Percentiles rank a stretch among this genome's conserved stretches.
Conservation (phyloP, 2,888 invertebrate genomes). For the Timema cristinae region DNA sequence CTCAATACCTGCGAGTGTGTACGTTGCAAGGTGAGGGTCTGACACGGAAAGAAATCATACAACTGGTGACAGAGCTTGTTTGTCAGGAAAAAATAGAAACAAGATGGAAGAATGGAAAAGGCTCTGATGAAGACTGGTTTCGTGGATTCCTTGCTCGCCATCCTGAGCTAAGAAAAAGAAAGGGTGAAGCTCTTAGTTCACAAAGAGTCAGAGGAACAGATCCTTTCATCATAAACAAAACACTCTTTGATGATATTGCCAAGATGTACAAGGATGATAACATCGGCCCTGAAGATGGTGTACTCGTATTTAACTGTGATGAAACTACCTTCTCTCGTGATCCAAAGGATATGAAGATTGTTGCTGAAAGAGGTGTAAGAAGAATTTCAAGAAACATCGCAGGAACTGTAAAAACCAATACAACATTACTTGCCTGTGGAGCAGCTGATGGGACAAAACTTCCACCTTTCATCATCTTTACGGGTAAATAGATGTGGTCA, state of each 20-base stretch:
- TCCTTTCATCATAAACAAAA: conserved; percentile 2
- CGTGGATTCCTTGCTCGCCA: conserved; percentile 1
- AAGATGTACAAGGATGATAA: too few relatives aligned
- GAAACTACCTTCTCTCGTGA: too few relatives aligned
- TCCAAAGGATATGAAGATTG: too few relatives aligned
- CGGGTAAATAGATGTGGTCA: background rate
- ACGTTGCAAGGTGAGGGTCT: conserved; percentile 4
- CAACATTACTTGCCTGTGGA: conserved; percentile 3
- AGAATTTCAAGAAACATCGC: conserved; percentile 2
- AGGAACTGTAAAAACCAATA: background rate
- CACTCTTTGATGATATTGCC: background rate
- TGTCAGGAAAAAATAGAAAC: too few relatives aligned
- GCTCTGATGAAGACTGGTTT: conserved; percentile 3
- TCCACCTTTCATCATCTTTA: background rate
- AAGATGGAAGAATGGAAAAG: background rate
- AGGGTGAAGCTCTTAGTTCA: conserved; percentile 3
- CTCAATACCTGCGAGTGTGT: background rate
- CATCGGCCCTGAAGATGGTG: too few relatives aligned
- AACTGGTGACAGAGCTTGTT: too few relatives aligned
- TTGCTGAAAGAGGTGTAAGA: too few relatives aligned
- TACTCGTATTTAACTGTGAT: too few relatives aligned
- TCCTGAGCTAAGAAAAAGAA: conserved; percentile 2
- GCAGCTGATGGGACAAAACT: background rate
- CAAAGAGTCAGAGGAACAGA: background rate
- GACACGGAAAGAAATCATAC: background rate